Evolutionary conservation across 2,888 invertebrate genomes (phyloP).

Genomic region (Drosophila leonis): DNA sequence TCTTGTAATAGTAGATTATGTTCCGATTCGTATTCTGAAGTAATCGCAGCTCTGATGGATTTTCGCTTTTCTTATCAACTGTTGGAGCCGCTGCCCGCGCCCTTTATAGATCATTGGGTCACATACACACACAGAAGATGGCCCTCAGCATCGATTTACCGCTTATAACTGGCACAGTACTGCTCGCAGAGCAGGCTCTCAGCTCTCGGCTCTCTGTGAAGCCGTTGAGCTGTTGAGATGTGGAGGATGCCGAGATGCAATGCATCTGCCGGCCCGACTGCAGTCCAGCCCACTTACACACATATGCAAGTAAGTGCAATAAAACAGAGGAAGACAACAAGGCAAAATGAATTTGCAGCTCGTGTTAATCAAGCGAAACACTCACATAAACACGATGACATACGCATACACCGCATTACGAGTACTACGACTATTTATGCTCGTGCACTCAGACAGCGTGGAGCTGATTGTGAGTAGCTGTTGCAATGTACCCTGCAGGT

Average conservation of each 20-base stretch:
- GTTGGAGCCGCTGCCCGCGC: conserved; percentile 53
- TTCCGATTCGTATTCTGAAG: conserved; percentile 39
- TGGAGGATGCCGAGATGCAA: conserved; percentile 30
- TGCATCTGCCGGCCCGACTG: conserved; percentile 27
- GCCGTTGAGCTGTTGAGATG: background rate
- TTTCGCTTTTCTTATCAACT: conserved; percentile 63
- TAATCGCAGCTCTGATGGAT: conserved; percentile 56
- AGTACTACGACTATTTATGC: conserved; percentile 57
- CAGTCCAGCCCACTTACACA: conserved; percentile 25
- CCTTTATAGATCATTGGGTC: conserved; percentile 78
- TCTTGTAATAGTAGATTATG: conserved; percentile 45
- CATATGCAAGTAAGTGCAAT: conserved; percentile 5
- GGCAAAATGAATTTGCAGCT: conserved; percentile 81
- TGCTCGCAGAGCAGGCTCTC: conserved; percentile 14
- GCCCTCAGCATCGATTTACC: conserved; percentile 75
- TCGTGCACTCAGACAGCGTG: conserved; percentile 72
- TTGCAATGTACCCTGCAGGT: conserved; percentile 50
- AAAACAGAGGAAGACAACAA: conserved; percentile 47
- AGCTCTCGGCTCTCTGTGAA: conserved; percentile 1
- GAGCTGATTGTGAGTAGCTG: conserved; percentile 64
- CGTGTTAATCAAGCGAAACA: conserved; percentile 76
- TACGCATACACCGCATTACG: conserved; percentile 20
- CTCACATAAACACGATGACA: conserved; percentile 46
- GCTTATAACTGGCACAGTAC: conserved; percentile 72
- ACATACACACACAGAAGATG: conserved; percentile 38